Conservation (phyloP, 2,113 vertebrate species). For the Columbina picui region DNA sequence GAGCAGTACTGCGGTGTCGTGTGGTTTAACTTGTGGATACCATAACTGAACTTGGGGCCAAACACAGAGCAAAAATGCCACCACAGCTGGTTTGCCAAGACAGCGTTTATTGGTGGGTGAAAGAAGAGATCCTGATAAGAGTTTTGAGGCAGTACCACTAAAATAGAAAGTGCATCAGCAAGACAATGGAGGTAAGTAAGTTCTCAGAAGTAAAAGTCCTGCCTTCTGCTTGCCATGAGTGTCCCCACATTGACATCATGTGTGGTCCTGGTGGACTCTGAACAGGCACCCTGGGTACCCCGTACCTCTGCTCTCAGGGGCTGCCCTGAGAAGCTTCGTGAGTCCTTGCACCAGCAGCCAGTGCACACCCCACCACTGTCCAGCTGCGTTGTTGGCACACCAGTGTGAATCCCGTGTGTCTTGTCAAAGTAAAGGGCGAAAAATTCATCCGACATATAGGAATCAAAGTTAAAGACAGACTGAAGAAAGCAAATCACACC, state of each 20-base stretch:
- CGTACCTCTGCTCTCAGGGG: background rate
- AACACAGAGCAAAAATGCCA: background rate
- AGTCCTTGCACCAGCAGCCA: background rate
- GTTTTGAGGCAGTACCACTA: background rate
- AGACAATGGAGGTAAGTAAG: background rate
- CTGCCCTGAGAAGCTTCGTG: background rate
- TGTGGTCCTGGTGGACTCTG: accelerated
- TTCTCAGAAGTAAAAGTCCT: background rate
- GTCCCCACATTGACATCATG: accelerated
- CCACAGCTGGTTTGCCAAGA: background rate
- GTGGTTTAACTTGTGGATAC: background rate
- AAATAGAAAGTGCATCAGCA: background rate
- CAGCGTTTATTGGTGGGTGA: background rate
- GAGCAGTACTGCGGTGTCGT: background rate
- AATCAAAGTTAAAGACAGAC: background rate
- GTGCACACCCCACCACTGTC: accelerated
- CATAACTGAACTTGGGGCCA: background rate
- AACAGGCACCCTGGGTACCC: background rate
- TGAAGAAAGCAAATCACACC: background rate
- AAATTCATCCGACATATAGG: background rate
- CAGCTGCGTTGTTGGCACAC: background rate
- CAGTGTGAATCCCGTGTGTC: background rate
- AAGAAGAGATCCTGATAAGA: background rate
- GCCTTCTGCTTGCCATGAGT: background rate
- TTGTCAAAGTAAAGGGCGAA: background rate